phyloP scores from a whole-genome alignment of 2,113 vertebrate species.

The Syngnathus scovelli region DNA sequence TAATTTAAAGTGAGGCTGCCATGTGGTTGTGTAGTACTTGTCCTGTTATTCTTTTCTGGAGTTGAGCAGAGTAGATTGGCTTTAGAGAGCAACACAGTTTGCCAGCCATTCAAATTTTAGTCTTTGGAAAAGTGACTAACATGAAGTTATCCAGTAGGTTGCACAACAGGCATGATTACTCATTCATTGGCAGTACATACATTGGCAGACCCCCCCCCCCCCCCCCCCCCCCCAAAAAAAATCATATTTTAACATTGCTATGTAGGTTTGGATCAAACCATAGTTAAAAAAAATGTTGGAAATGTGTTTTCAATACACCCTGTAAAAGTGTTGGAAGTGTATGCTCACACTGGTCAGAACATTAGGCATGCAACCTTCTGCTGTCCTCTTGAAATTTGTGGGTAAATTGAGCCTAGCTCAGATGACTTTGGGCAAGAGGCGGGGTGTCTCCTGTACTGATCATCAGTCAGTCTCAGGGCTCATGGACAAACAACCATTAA shows the following conservation, averaged over 20 bases:
- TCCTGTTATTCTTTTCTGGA: not conserved
- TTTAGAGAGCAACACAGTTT: not conserved
- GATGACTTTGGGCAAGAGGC: no score
- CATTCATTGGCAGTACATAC: not conserved
- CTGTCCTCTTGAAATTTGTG: not conserved
- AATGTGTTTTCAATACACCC: not conserved
- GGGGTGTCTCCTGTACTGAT: no score
- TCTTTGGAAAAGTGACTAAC: not conserved
- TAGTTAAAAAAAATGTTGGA: not conserved
- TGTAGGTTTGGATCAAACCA: not conserved
- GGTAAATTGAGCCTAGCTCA: not conserved
- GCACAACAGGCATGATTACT: not conserved
- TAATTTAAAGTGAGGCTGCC: not conserved
- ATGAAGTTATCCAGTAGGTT: no score
- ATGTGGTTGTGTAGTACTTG: not conserved
- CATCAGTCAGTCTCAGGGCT: no score
- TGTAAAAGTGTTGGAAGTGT: not conserved
- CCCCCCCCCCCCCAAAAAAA: no score
- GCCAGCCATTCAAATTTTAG: not conserved
- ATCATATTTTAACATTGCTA: not conserved
- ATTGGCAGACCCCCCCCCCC: not conserved
- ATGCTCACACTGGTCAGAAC: not conserved
- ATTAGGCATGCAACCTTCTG: not conserved
- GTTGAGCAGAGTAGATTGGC: not conserved
- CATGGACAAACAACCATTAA: not conserved